Evolutionary conservation across 2,797 vertebrate genomes (phyloP).

Genomic region (Philypnodon macrostomus): DNA sequence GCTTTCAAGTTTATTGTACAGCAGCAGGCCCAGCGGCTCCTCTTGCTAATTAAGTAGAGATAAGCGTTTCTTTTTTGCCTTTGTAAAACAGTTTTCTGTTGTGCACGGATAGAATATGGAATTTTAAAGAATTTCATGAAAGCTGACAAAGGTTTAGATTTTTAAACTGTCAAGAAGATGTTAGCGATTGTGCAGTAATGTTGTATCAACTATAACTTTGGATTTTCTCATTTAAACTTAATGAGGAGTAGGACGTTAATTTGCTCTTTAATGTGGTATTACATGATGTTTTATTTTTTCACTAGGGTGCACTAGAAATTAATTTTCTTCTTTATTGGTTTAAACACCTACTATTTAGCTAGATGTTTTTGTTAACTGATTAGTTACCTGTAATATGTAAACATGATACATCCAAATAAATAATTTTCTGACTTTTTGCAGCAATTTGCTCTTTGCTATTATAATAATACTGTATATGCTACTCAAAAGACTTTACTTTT

Average conservation of each 20-base stretch:
- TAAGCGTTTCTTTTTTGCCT: conserved; percentile 68
- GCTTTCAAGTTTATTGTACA: conserved; percentile 61
- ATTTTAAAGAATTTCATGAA: conserved; percentile 76
- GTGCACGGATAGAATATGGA: conserved; percentile 75
- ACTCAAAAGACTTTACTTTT: too few relatives aligned
- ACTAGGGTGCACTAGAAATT: conserved; percentile 70
- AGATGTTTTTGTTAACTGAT: conserved; percentile 76
- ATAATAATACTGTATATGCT: too few relatives aligned
- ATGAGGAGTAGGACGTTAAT: conserved; percentile 73
- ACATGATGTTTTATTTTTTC: conserved; percentile 36
- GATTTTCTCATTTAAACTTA: conserved; percentile 77
- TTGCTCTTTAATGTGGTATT: conserved; percentile 78
- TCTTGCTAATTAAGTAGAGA: conserved; percentile 73
- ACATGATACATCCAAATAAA: conserved; percentile 84
- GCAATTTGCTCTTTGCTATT: conserved; percentile 39
- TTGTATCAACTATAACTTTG: conserved; percentile 95
- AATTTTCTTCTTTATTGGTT: conserved; percentile 22
- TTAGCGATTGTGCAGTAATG: conserved; percentile 92
- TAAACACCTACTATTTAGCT: conserved; percentile 80
- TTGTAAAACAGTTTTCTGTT: conserved; percentile 77
- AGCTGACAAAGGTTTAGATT: conserved; percentile 79
- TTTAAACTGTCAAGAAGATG: conserved; percentile 81
- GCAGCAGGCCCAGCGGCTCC: conserved; percentile 55
- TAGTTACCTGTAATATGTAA: conserved; percentile 80
- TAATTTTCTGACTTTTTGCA: conserved; percentile 77